A percentile compares a stretch with the other conserved stretches of the same genome.
These are phyloP conservation scores for Grapholita molesta DNA, from an alignment of 1,140 invertebrate species.

Conservation along the genomic window DNA sequence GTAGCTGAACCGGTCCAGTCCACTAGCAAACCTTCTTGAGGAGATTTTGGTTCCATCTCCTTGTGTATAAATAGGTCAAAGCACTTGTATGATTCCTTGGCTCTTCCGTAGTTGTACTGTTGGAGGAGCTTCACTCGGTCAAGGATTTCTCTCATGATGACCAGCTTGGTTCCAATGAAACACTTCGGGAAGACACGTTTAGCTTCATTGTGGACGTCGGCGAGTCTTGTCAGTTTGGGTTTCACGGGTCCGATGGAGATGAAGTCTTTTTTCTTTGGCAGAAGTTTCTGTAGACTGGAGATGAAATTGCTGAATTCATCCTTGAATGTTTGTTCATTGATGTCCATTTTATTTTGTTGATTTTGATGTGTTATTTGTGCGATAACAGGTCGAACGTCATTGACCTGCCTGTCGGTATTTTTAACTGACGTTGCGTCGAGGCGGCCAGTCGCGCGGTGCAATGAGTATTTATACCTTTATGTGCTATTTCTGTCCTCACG, in stretches of 20 bases:
- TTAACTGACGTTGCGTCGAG: constrained; percentile 38
- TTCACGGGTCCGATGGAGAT: constrained; percentile 43
- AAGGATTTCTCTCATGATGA: constrained; percentile 53
- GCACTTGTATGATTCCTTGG: constrained; percentile 53
- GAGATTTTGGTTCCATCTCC: constrained; percentile 50
- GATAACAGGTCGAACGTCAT: constrained; percentile 56
- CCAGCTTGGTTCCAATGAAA: constrained; percentile 59
- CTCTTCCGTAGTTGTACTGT: constrained; percentile 60
- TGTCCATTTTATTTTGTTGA: constrained; percentile 55
- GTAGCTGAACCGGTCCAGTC: constrained; percentile 58
- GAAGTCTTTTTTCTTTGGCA: constrained; percentile 63
- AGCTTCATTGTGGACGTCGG: constrained; percentile 59
- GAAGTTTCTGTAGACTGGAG: constrained; percentile 49
- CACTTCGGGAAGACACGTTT: constrained; percentile 65
- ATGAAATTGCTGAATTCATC: constrained; percentile 60
- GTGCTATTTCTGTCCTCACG: constrained; percentile 29
- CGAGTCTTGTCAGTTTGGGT: constrained; percentile 42
- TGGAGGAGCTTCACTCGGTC: constrained; percentile 63
- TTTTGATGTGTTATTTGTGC: constrained; percentile 46
- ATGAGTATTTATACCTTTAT: constrained; percentile 55
- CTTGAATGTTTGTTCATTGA: constrained; percentile 58
- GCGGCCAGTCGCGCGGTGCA: constrained; percentile 52
- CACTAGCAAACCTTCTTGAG: constrained; percentile 51
- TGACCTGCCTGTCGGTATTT: constrained; percentile 57
- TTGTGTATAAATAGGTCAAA: constrained; percentile 54